Evolutionary conservation across 2,113 vertebrate genomes (phyloP).

Genomic region (Epinephelus lanceolatus): DNA sequence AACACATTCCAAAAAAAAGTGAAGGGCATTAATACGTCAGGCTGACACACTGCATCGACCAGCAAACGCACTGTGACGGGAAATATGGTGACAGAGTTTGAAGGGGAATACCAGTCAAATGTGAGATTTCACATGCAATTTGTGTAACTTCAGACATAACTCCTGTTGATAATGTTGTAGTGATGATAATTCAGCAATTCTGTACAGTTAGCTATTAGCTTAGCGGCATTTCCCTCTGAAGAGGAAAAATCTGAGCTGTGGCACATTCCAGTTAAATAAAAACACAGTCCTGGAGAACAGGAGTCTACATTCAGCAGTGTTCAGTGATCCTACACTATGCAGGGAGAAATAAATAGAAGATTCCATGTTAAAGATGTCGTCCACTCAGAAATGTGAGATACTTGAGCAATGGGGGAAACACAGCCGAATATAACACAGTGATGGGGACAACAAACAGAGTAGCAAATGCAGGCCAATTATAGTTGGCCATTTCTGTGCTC

Average conservation of each 20-base stretch:
- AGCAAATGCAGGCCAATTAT: slow-evolving; percentile 73
- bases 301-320: slow-evolving; percentile 64
- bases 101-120: slow-evolving; percentile 43
- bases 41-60: slow-evolving; percentile 76
- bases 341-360: slow-evolving; percentile 70
- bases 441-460: slow-evolving; percentile 64
- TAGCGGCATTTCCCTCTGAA: slow-evolving; percentile 26
- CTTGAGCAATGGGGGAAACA: slow-evolving; percentile 57
- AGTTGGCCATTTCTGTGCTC: slow-evolving; percentile 55
- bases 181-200: neutral
- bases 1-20: slow-evolving; percentile 78
- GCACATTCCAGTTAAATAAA: slow-evolving; percentile 78
- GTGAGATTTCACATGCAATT: slow-evolving; percentile 23
- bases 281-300: slow-evolving; percentile 57
- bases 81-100: slow-evolving; percentile 30
- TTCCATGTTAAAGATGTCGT: slow-evolving; percentile 49
- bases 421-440: slow-evolving; percentile 61
- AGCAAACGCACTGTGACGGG: slow-evolving; percentile 74
- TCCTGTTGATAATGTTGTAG: neutral
- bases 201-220: slow-evolving; percentile 1
- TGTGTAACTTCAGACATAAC: neutral
- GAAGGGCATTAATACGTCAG: slow-evolving; percentile 45
- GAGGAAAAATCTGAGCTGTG: slow-evolving; percentile 39
- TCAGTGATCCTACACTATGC: slow-evolving; percentile 55
- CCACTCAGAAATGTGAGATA: slow-evolving; percentile 69